Evolutionary conservation across 2,888 invertebrate species (phyloP), one percentile per base, ranked within the genome.

Genomic region (Drosophila macrospina): DNA sequence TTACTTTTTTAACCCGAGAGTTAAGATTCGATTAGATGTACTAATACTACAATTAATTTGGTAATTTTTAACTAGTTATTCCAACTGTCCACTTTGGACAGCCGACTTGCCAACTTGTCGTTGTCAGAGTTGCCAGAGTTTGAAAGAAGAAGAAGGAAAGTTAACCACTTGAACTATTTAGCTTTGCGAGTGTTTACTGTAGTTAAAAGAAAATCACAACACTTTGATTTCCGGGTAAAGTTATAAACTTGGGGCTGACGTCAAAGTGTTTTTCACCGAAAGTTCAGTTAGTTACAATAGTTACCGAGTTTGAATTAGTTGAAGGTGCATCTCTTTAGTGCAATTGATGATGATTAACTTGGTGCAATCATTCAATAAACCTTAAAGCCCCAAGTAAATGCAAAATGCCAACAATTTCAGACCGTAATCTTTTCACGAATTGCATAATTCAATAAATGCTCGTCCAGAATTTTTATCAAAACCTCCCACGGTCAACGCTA

Each of bases 381-480:
- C 63, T 51, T 45, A 55, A 52, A 63, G 59, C 55, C 50, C 30
- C 59, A 45, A 60, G 42, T 65, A 72, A 80, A 47, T 77, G 73
- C 62, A 32, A 62, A 59, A 69, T 66, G 66, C 69, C 66, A 67
- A 60, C 78, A 51, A 70, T 74, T 84, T 67, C n/a, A 42, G 69
- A 34, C 30, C 51, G 80, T 82, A 88, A 88, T 82, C 88, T 88
- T 86, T 88, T 80, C 63, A 84, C 89, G 85, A 83, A 83, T 83
- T 88, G 88, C 81, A 83, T 83, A 83, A 83, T 88, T 88, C 81
- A 88, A 88, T 86, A 88, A 83, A 71, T 76, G 70, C 45, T 39
- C 61, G 65, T 28, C 34, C 45, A 41, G 37, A 45, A 45, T 24
- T 51, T 61, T 55, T 55, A 60, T 68, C 32, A 44, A 30, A 34